Evolutionary conservation across 2,888 invertebrate species (phyloP).

Genomic region (Dendrolimus houi): DNA sequence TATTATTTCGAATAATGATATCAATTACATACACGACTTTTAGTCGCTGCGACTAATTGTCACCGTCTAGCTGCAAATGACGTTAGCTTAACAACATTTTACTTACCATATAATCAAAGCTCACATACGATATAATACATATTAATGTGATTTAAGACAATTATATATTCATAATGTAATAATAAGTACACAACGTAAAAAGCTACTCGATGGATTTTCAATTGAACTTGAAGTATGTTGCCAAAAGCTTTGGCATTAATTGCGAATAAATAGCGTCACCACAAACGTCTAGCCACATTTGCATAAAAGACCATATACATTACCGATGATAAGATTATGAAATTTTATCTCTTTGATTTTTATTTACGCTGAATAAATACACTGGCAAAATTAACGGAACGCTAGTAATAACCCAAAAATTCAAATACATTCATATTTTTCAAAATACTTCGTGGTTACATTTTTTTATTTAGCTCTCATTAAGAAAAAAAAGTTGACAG

Average conservation of each 20-base stretch:
- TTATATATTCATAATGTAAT: background rate
- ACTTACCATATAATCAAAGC: background rate
- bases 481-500: too few relatives aligned
- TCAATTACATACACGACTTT: too few relatives aligned
- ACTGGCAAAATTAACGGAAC: too few relatives aligned
- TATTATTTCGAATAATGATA: too few relatives aligned
- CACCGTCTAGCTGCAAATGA: background rate
- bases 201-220: background rate
- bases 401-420: too few relatives aligned
- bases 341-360: too few relatives aligned
- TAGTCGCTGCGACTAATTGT: too few relatives aligned
- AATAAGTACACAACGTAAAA: background rate
- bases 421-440: too few relatives aligned
- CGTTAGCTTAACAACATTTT: background rate
- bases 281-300: background rate
- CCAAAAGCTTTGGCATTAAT: background rate
- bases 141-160: background rate
- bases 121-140: background rate
- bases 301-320: background rate
- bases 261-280: background rate
- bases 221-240: background rate
- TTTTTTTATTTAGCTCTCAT: too few relatives aligned
- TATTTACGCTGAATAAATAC: too few relatives aligned
- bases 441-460: too few relatives aligned
- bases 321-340: background rate